Evolutionary conservation across 2,113 vertebrate species (phyloP).

Genomic region (Penelope pileata): DNA sequence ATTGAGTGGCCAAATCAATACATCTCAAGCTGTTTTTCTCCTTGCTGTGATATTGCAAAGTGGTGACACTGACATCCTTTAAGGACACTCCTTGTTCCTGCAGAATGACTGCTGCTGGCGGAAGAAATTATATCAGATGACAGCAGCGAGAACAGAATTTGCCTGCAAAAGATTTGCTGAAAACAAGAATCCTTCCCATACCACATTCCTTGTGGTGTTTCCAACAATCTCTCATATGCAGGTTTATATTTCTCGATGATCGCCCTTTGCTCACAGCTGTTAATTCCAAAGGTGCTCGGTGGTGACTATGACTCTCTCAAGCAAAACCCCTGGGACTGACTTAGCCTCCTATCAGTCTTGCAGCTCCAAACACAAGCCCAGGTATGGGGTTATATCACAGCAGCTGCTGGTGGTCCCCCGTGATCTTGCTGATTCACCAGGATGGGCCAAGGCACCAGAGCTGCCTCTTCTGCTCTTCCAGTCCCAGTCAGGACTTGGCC

Average conservation of each 20-base stretch:
- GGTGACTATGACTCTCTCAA: background rate
- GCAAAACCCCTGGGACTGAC: background rate
- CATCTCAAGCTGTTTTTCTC: background rate
- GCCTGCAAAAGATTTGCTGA: background rate
- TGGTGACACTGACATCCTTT: background rate
- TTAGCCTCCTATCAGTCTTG: background rate
- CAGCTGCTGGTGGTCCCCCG: background rate
- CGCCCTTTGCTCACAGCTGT: background rate
- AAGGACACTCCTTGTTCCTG: background rate
- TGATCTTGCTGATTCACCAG: background rate
- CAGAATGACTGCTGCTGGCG: background rate
- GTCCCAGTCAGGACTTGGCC: background rate
- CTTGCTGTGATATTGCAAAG: background rate
- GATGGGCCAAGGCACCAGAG: background rate
- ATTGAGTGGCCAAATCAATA: background rate
- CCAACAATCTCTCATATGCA: background rate
- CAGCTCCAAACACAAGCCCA: background rate
- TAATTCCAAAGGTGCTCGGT: background rate
- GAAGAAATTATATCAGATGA: background rate
- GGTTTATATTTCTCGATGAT: background rate
- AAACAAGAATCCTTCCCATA: background rate
- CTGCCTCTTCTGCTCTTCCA: background rate
- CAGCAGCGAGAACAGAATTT: background rate
- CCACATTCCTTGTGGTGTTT: background rate
- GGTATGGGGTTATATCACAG: background rate